These are phyloP conservation scores for Podotricha telesiphe DNA, from an alignment of 2,888 invertebrate genomes.

Conservation along the genomic window DNA sequence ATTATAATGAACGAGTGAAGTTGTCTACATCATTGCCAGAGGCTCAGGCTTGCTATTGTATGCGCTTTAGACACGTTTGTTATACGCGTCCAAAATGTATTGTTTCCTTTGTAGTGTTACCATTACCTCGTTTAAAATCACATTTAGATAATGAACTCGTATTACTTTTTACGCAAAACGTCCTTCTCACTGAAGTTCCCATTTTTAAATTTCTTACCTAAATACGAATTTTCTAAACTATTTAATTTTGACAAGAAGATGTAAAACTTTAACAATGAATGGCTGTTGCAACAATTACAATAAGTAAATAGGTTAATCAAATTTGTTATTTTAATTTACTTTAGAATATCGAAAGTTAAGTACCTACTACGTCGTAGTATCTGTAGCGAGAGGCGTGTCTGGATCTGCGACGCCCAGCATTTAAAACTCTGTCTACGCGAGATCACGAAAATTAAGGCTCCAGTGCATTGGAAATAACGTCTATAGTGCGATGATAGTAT, in stretches of 20 bases:
- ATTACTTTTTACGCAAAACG: conserved; percentile 1
- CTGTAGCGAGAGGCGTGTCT: conserved; percentile 62
- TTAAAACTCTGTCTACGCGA: conserved; percentile 30
- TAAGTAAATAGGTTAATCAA: neutral
- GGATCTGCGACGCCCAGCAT: conserved; percentile 59
- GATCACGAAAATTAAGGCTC: conserved; percentile 35
- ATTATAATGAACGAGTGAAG: conserved; percentile 7
- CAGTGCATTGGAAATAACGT: conserved; percentile 37
- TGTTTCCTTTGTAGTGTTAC: conserved; percentile 21
- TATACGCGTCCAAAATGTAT: conserved; percentile 27
- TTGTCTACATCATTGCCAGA: conserved; percentile 12
- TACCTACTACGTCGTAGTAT: conserved; percentile 59
- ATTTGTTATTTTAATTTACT: neutral
- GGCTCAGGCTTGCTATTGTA: conserved; percentile 30
- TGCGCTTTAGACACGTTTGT: conserved; percentile 22
- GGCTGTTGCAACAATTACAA: neutral
- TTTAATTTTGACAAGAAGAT: neutral
- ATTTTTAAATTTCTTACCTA: neutral
- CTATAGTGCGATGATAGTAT: conserved; percentile 34
- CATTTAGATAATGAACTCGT: conserved; percentile 22
- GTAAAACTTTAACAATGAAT: neutral
- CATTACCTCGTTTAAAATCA: conserved; percentile 25
- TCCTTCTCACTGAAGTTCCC: conserved; percentile 15
- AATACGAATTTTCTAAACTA: neutral
- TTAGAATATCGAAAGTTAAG: neutral